These are phyloP conservation scores for Anguilla anguilla DNA, from an alignment of 2,797 vertebrate genomes.

Conservation along the genomic window DNA sequence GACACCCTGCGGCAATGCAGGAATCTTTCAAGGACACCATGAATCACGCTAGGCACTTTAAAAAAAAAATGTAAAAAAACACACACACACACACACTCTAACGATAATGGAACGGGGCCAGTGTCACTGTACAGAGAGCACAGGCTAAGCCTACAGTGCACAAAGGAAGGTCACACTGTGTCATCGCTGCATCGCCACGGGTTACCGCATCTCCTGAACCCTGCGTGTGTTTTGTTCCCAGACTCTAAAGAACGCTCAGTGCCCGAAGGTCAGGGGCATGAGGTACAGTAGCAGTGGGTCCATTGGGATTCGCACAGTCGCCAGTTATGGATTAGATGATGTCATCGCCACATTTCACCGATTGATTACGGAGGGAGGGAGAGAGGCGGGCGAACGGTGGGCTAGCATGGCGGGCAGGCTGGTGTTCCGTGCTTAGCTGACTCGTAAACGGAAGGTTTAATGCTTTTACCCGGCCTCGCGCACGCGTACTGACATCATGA, in stretches of 20 bases:
- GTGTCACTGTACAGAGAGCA: background rate
- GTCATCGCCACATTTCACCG: background rate
- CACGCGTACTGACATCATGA: background rate
- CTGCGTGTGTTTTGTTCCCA: background rate
- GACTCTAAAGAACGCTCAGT: background rate
- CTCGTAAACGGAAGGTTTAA: background rate
- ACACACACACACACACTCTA: background rate
- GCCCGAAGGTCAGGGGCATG: background rate
- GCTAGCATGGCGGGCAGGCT: background rate
- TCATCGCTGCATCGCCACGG: background rate
- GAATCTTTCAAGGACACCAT: slow-evolving; percentile 17
- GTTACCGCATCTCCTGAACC: background rate
- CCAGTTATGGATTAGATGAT: slow-evolving; percentile 16
- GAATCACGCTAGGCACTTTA: slow-evolving; percentile 18
- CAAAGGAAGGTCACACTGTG: background rate
- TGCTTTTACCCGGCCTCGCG: background rate
- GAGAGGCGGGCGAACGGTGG: background rate
- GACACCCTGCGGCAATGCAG: background rate
- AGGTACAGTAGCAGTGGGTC: background rate
- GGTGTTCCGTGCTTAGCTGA: background rate
- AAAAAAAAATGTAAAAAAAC: background rate
- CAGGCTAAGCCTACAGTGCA: background rate
- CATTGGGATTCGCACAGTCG: background rate
- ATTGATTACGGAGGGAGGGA: background rate
- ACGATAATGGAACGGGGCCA: background rate